phyloP scores from a whole-genome alignment of 2,888 invertebrate genomes.

The Willowsia nigromaculata region DNA sequence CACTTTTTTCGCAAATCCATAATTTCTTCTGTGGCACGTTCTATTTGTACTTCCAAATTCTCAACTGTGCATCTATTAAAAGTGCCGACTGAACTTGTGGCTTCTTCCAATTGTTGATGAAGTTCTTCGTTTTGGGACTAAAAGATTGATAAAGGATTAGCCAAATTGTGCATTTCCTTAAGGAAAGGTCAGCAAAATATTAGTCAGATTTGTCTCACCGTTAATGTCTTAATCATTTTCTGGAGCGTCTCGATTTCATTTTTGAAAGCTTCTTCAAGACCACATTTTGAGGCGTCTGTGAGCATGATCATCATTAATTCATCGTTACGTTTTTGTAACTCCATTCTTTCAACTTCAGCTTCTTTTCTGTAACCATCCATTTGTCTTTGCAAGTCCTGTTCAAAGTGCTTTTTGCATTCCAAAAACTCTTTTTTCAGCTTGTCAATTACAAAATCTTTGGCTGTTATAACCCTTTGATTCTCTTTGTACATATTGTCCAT shows the following conservation, averaged over 20 bases:
- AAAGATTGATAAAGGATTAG: too few relatives aligned
- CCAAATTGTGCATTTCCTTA: too few relatives aligned
- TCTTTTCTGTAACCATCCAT: conserved; percentile 32
- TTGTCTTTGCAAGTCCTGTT: conserved; percentile 57
- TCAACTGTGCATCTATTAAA: background rate
- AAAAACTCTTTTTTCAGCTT: conserved; percentile 56
- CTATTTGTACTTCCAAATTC: conserved; percentile 4
- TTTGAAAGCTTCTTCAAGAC: conserved; percentile 40
- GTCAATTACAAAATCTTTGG: conserved; percentile 53
- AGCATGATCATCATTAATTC: conserved; percentile 59
- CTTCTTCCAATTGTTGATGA: conserved; percentile 54
- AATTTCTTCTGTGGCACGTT: conserved; percentile 15
- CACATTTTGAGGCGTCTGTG: conserved; percentile 30
- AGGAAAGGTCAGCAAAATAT: too few relatives aligned
- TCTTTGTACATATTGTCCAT: conserved; percentile 50
- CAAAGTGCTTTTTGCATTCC: conserved; percentile 54
- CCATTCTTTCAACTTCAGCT: conserved; percentile 53
- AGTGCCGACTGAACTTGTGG: background rate
- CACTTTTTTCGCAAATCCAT: conserved; percentile 41
- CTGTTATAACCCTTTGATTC: conserved; percentile 27
- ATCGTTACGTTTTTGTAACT: conserved; percentile 59
- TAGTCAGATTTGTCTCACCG: conserved; percentile 6
- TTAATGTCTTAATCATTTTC: conserved; percentile 49
- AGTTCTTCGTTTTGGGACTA: conserved; percentile 47
- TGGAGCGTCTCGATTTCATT: conserved; percentile 49